Base-by-base conservation (phyloP, 2,888 invertebrate species). In the Drosophila pseudotakahashii region DNA sequence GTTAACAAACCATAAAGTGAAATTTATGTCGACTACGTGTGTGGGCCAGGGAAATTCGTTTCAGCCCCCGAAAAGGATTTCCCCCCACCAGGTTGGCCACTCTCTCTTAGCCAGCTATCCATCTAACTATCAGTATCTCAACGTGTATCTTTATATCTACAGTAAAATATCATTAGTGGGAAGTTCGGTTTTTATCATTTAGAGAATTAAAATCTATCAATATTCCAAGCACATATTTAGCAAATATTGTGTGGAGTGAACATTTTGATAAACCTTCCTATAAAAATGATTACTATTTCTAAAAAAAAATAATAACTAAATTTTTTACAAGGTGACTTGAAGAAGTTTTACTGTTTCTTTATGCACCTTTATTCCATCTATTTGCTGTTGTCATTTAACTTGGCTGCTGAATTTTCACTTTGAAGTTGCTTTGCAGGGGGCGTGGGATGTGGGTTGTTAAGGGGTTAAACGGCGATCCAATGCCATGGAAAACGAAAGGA, bases 1-100 rank as follows among this genome's bases (percentile, higher is more conserved):
- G 81, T 81, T 81, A 87, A 81, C 81, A 81, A 81, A 81, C 81
- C 81, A 84, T 81, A 81, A 87, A 81, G 84, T 84, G 75, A 81
- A 81, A 81, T 81, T 81, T 87, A 81, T 81, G 81, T 81, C 59
- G 63, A 60, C 81, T 81, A 81, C 81, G 81, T 81, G 81, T 87
- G 71, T 78, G 69, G 76, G 84, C 73, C 69, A 64, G 51, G 73
- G 32, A 64, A 45, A 47, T 36, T 41, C 37, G 11, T 39, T 19
- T 39, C 30, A 1, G 11, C 14, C 19, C 37, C 45, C 45, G 6
- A 16, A 62, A 63, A 61, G 62, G 34, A 61, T 52, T 26, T 53
- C 42, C 16, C 19, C 42, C 16, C 19, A 10, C 30, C 59, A 59
- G 54, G 70, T 63, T 71, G 70, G 59, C 68, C 48, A 36, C 76